Base-by-base conservation (phyloP, 2,113 vertebrate genomes). In the Polypterus senegalus region DNA sequence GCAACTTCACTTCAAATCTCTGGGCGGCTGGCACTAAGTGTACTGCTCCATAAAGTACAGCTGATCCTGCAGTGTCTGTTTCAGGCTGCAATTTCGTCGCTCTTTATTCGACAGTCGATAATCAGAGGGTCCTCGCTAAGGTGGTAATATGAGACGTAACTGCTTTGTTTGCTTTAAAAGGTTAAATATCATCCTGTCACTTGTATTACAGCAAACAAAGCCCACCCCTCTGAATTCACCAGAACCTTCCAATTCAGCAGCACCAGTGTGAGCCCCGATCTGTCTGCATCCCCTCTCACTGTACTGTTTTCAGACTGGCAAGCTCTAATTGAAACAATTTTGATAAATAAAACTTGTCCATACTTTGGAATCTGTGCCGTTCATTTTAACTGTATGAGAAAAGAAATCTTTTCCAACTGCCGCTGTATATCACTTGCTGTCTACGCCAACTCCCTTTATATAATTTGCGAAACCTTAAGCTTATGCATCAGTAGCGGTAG, bases 161-260 rank as follows among this genome's bases (percentile, higher is more conserved):
- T 56, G 70, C 65, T 67, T 51, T 74, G 62, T 57, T 71, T 57
- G 70, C 65, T 2, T 69, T 54, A 3, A 67, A 74, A 46, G 70
- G 66, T 47, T 64, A 69, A 4, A 69, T 58, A 0, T 66, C 67
- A 48, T 56, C 65, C 66, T 70, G 65, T 5, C 68, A n/a, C 67
- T n/a, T 65, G 57, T n/a, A 73, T 67, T 6, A 65, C 67, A n/a
- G n/a, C 9, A 70, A 10, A 47, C 69, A 69, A 2, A 73, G n/a
- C n/a, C n/a, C n/a, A n/a, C n/a, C n/a, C 8, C 58, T 43, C 11
- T 73, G 60, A 46, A 71, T n/a, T n/a, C n/a, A n/a, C n/a, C n/a
- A n/a, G 64, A 46, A 63, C 63, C 54, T 55, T 7, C 43, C 49
- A 27, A 7, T 64, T 58, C 57, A 49, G 49, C 51, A 58, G 57